Evolutionary conservation across 53 echinoderm and acorn worm species (phyloP).

Genomic region (Crossaster papposus): DNA sequence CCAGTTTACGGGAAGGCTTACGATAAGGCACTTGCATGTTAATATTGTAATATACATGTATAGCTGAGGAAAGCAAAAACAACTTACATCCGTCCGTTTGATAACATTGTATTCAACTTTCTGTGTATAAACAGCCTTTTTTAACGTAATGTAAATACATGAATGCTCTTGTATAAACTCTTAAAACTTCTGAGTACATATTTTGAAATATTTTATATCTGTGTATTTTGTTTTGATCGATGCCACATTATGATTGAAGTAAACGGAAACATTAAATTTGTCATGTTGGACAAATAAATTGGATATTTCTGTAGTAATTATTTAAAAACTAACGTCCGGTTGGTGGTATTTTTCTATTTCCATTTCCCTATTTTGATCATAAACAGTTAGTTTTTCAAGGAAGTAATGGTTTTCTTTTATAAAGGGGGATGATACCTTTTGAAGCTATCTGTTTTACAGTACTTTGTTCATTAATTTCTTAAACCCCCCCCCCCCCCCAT

Average conservation of each 20-base stretch:
- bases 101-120: background rate
- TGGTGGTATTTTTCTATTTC: too few relatives aligned
- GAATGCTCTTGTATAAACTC: background rate
- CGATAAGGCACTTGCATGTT: background rate
- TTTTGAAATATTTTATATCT: background rate
- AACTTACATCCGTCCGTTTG: background rate
- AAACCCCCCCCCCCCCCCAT: too few relatives aligned
- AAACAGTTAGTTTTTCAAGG: too few relatives aligned
- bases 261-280: background rate
- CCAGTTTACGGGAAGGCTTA: too few relatives aligned
- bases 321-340: too few relatives aligned
- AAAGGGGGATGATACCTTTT: too few relatives aligned
- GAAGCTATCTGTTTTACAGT: too few relatives aligned
- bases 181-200: background rate
- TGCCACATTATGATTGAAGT: background rate
- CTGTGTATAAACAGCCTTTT: too few relatives aligned
- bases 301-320: too few relatives aligned
- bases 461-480: too few relatives aligned
- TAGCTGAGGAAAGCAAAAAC: background rate
- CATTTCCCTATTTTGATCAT: too few relatives aligned
- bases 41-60: background rate
- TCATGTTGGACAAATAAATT: background rate
- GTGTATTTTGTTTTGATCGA: background rate
- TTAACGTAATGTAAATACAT: background rate
- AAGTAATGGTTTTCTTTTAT: too few relatives aligned